Evolutionary conservation across 37 sponge, comb jelly and placozoan species (phyloP).

Genomic region (Trichoplax adhaerens): DNA sequence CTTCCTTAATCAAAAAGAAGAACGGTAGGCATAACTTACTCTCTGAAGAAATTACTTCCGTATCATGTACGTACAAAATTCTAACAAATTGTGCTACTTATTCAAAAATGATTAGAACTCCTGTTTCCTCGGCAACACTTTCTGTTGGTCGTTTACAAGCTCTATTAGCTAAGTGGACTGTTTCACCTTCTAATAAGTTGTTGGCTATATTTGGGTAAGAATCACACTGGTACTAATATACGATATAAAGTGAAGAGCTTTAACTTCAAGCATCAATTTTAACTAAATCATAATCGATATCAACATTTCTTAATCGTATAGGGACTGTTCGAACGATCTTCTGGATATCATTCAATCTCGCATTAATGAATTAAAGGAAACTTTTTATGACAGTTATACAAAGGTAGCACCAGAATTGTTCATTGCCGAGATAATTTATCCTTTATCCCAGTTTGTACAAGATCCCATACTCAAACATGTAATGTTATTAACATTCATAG

Average conservation of each 20-base stretch:
- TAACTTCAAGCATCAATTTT: background rate
- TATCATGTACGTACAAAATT: too few species aligned
- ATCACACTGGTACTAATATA: background rate
- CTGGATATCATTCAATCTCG: constrained; percentile 15
- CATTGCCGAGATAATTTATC: too few species aligned
- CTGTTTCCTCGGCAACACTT: constrained; percentile 63
- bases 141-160: constrained; percentile 43
- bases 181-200: constrained; percentile 30
- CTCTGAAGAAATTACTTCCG: too few species aligned
- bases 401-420: too few species aligned
- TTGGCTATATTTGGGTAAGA: constrained; percentile 21
- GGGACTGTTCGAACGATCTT: constrained; percentile 24
- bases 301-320: background rate
- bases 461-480: too few species aligned
- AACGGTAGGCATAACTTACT: constrained; percentile 4
- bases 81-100: too few species aligned
- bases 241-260: background rate
- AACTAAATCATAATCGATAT: background rate
- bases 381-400: background rate
- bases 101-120: constrained; percentile 17
- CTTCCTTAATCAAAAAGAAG: background rate
- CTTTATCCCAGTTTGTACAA: too few species aligned
- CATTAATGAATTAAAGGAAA: constrained; percentile 15
- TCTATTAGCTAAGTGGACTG: constrained; percentile 19
- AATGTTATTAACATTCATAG: too few species aligned